phyloP scores from a whole-genome alignment of 2,888 invertebrate species.

The Drosophila pseudotalamancana region DNA sequence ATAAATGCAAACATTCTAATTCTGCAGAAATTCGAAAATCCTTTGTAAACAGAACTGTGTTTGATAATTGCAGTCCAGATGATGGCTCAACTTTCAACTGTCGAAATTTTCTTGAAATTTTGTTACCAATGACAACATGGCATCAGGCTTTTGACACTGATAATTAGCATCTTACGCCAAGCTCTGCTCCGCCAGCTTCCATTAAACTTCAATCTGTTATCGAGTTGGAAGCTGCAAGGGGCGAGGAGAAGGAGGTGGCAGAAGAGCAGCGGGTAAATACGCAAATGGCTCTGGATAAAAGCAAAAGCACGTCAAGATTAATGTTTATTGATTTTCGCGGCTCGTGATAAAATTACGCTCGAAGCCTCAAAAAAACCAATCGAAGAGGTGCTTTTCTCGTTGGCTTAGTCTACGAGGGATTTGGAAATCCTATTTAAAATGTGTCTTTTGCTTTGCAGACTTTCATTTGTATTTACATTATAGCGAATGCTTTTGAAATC shows the following conservation, averaged over 20 bases:
- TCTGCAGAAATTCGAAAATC: conserved; percentile 8
- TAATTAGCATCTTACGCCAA: conserved; percentile 39
- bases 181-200: conserved; percentile 17
- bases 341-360: conserved; percentile 57
- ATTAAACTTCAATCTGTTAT: conserved; percentile 68
- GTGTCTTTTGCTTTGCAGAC: conserved; percentile 30
- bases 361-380: conserved; percentile 17
- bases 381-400: conserved; percentile 35
- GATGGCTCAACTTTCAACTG: conserved; percentile 21
- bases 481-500: conserved; percentile 21
- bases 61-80: conserved; percentile 23
- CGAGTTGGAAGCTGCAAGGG: conserved; percentile 37
- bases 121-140: conserved; percentile 6
- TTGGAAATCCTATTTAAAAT: conserved; percentile 72
- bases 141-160: conserved; percentile 23
- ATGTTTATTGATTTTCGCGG: conserved; percentile 72
- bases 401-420: conserved; percentile 66
- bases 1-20: neutral
- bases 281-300: conserved; percentile 72
- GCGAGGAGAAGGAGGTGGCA: neutral
- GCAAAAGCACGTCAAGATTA: conserved; percentile 76
- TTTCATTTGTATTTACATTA: conserved; percentile 67
- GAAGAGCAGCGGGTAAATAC: conserved; percentile 54
- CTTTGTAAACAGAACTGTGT: conserved; percentile 15
- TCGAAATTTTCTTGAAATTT: conserved; percentile 12